A percentile compares a stretch with the other conserved stretches of the same genome.
Conservation (phyloP, 2,797 vertebrate species). For the Caiman crocodilus region DNA sequence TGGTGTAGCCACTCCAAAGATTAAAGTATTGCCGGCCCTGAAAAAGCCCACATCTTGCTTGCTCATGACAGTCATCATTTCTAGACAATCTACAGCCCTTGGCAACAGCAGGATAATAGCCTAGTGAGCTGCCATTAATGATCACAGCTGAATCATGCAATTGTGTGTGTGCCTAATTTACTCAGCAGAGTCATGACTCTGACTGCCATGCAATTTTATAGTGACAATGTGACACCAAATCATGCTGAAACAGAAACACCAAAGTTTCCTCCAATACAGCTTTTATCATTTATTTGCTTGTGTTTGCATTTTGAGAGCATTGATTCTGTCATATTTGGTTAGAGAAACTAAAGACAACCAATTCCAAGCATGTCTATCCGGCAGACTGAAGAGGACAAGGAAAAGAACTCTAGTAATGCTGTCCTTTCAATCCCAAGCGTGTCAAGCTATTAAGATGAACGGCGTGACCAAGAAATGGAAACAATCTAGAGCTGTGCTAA, state of each 20-base stretch:
- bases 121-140: background rate
- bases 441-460: background rate
- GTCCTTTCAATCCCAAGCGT: background rate
- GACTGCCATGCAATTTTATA: too few relatives aligned
- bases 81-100: background rate
- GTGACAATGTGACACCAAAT: accelerated
- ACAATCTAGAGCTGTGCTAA: background rate
- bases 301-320: background rate
- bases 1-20: background rate
- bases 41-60: background rate
- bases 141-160: background rate
- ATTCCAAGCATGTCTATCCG: background rate
- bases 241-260: background rate
- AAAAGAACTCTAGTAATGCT: background rate
- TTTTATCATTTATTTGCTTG: background rate
- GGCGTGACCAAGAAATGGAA: accelerated
- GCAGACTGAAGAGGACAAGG: background rate
- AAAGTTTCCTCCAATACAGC: background rate
- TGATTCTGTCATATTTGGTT: background rate
- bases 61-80: background rate
- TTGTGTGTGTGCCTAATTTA: background rate
- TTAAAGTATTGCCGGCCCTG: background rate
- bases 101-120: background rate
- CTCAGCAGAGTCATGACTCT: background rate
- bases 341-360: background rate